Evolutionary conservation across 1,140 invertebrate species (phyloP), one percentile per base, ranked within the genome.

Genomic region (Drosophila busckii): DNA sequence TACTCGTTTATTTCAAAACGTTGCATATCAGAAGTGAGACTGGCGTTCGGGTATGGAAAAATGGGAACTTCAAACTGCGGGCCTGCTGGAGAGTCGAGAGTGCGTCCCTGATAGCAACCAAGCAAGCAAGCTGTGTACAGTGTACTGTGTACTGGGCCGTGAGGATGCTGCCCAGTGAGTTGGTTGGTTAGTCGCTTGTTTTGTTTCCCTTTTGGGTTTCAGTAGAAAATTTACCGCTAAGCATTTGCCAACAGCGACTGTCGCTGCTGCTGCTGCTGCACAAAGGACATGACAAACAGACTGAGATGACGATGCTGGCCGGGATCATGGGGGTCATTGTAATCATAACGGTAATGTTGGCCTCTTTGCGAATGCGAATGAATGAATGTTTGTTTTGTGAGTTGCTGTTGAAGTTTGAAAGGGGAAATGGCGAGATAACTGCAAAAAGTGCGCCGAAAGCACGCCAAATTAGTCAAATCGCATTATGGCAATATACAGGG

Each of bases 301-400:
- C 44, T 29, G 38, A 44, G 42, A 17, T 8, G 23, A 10, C 3
- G 41, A 44, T 68, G 63, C 56, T 78, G 62, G 56, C 48, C 46
- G 38, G 52, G 63, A 61, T 73, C 70, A 69, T 78, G 58, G 62
- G 67, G 71, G 71, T 78, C 71, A 61, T 64, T 71, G 67, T 78
- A 78, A 71, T 78, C 73, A 54, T 71, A 80, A 68, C 54, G 58
- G 63, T 50, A 44, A 56, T 58, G 60, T 58, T 44, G 44, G 49
- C 53, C 37, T 58, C 58, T 23, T 32, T 15, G 22, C 32, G 32
- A n/a, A 15, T 31, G 6, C 37, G n/a, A n/a, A n/a, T 23, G n/a
- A 41, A 35, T 26, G 16, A 22, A 7, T 46, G 17, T 20, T 49
- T 17, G 2, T n/a, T 12, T 2, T 50, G 37, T 23, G 41, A 16